Base-by-base conservation (phyloP, 2,113 vertebrate species). In the Gavialis gangeticus region DNA sequence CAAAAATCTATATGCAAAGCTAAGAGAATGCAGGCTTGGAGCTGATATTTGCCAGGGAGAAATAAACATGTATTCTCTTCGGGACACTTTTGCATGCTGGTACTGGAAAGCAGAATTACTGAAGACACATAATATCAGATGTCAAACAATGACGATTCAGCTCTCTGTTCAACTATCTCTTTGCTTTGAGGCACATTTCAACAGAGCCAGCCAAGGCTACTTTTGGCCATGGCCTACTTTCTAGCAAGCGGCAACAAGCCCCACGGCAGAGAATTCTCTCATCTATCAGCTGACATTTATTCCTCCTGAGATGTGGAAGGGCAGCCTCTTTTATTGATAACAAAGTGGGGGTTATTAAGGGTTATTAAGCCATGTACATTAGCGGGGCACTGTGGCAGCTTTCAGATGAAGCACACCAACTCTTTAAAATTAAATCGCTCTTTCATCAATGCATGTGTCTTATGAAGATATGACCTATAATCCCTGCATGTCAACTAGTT, bases 191-290 rank as follows among this genome's bases (percentile, higher is more conserved):
- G 92, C 80, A 87, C 81, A 16, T 88, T 91, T 89, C 84, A 86
- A 82, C 77, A 71, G 27, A 75, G 84, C 82, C 91, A 91, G 94
- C 94, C 93, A 82, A 93, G 94, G 91, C 94, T 93, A 85, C 97
- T 94, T 93, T 91, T 86, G 97, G 95, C 95, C 88, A 3, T 92
- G 95, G 96, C 97, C 97, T 96, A 96, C 76, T 97, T 97, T 88
- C 85, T 28, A 1, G 80, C 28, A 25, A 59, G 93, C 95, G 88
- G 71, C 1, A 6, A 90, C 71, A 54, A 87, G 88, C 81, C 87
- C 73, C 75, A 15, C 2, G 1, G 6, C 75, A 54, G 77, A 0
- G 3, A 3, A 1, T 0, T 1, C 69, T 76, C 90, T 85, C 82
- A 17, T 73, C 80, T 77, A 90, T 82, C 85, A 91, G 93, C 88